A percentile compares a stretch with the other conserved stretches of the same genome.
These are phyloP conservation scores for Campylorhamphus procurvoides DNA, from an alignment of 2,113 vertebrate species.

Conservation along the genomic window DNA sequence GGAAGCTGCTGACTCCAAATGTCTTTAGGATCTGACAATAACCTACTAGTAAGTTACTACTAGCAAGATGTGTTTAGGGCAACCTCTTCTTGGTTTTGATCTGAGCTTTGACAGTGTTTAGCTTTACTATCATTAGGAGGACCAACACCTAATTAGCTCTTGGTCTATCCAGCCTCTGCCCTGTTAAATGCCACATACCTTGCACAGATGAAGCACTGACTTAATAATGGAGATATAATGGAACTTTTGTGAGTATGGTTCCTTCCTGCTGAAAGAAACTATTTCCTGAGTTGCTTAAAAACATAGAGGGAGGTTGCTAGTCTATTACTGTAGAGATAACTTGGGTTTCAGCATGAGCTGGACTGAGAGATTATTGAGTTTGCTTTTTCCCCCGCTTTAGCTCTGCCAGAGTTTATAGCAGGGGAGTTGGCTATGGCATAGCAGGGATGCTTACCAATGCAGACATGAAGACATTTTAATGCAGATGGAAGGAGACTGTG, in stretches of 20 bases:
- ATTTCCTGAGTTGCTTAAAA: neutral
- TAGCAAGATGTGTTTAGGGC: neutral
- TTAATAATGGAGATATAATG: neutral
- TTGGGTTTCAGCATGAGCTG: neutral
- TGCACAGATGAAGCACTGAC: neutral
- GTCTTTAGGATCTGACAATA: neutral
- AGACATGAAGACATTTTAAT: neutral
- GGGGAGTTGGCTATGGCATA: neutral
- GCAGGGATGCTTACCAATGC: neutral
- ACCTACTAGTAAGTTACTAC: neutral
- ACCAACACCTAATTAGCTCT: neutral
- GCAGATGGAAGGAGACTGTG: neutral
- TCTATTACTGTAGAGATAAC: neutral
- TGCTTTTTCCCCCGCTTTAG: neutral
- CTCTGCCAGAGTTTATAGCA: neutral
- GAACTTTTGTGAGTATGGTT: neutral
- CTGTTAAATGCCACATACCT: neutral
- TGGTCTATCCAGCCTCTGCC: neutral
- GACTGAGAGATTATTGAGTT: neutral
- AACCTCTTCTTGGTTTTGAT: neutral
- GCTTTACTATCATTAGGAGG: neutral
- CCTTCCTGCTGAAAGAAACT: neutral
- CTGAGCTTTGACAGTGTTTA: neutral
- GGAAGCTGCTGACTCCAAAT: neutral
- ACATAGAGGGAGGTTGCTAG: neutral